Percentiles rank a stretch among this genome's conserved stretches.
phyloP scores from a whole-genome alignment of 2,888 invertebrate species.

The Drosophila cyrtoloma region DNA sequence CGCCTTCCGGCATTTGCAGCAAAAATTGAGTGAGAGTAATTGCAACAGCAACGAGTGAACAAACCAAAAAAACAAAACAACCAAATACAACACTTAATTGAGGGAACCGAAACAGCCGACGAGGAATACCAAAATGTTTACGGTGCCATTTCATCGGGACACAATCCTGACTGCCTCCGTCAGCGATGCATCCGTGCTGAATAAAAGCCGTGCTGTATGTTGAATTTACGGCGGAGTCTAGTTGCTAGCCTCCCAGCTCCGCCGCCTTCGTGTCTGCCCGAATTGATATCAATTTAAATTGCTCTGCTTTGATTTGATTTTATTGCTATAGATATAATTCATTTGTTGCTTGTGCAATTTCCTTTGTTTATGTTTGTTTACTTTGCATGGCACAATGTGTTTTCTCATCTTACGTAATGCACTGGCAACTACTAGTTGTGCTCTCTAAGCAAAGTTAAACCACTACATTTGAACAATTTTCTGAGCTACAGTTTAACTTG shows the following conservation, averaged over 20 bases:
- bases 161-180: constrained; percentile 87
- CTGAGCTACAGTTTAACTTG: background rate
- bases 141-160: constrained; percentile 85
- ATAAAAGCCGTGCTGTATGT: constrained; percentile 87
- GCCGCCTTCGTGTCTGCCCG: constrained; percentile 7
- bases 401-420: constrained; percentile 48
- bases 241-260: background rate
- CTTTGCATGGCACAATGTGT: constrained; percentile 11
- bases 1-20: constrained; percentile 30
- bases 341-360: constrained; percentile 26
- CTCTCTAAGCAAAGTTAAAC: constrained; percentile 37
- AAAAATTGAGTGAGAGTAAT: constrained; percentile 53
- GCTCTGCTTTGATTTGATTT: constrained; percentile 35
- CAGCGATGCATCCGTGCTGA: constrained; percentile 89
- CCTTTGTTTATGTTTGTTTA: constrained; percentile 43
- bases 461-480: background rate
- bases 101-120: background rate
- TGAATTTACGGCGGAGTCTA: constrained; percentile 13
- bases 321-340: constrained; percentile 26
- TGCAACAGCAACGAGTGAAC: constrained; percentile 15
- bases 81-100: background rate
- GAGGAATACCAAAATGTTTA: constrained; percentile 80
- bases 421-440: background rate
- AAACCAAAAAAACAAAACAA: background rate
- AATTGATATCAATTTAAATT: constrained; percentile 67